Evolutionary conservation across 2,113 vertebrate species (phyloP).

Genomic region (Caretta caretta): DNA sequence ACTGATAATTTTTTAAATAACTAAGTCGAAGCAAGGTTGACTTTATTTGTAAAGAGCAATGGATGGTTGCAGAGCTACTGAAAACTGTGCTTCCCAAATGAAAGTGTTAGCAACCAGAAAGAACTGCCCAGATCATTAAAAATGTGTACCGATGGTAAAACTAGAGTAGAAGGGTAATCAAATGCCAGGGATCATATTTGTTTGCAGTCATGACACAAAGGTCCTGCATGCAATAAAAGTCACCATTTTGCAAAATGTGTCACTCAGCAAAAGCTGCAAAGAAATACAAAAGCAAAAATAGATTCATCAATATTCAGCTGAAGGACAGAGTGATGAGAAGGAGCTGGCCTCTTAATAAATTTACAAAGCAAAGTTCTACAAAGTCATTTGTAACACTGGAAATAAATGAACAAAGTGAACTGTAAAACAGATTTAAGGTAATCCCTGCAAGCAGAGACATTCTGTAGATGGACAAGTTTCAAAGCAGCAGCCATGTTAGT

Average conservation of each 20-base stretch:
- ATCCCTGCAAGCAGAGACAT: too few relatives aligned
- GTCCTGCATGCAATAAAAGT: not conserved
- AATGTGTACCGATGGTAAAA: not conserved
- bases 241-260: not conserved
- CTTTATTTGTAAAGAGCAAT: too few relatives aligned
- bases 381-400: not conserved
- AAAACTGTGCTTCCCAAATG: not conserved
- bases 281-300: conserved; percentile 53
- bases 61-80: too few relatives aligned
- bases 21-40: too few relatives aligned
- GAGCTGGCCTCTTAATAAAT: not conserved
- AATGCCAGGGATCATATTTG: conserved; percentile 17
- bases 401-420: not conserved
- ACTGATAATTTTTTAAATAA: too few relatives aligned
- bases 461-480: too few relatives aligned
- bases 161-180: not conserved
- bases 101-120: not conserved
- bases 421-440: too few relatives aligned
- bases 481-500: too few relatives aligned
- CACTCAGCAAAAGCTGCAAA: not conserved
- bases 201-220: not conserved
- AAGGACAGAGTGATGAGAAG: not conserved
- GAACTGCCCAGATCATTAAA: not conserved
- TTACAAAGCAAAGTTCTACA: not conserved
- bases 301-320: not conserved